Percentiles rank a stretch among this genome's conserved stretches.
phyloP scores from a whole-genome alignment of 2,888 invertebrate genomes.

The Amphimallon solstitiale region DNA sequence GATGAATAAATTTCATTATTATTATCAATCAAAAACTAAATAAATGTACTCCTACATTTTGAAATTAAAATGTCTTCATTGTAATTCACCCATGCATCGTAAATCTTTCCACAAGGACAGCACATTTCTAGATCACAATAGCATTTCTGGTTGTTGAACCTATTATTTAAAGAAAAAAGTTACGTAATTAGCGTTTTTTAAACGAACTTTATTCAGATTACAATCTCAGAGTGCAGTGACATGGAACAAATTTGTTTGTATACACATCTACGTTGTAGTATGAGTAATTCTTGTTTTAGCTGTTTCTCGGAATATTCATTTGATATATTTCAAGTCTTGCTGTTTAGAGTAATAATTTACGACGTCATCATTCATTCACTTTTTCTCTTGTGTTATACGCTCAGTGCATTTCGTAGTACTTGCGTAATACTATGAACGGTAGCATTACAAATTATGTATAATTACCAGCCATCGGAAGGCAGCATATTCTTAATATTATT shows the following conservation, averaged over 20 bases:
- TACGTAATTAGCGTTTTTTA: constrained; percentile 26
- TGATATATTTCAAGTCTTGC: constrained; percentile 22
- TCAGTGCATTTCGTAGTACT: not conserved
- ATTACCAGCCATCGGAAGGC: no score
- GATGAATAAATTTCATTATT: no score
- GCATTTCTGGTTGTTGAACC: constrained; percentile 25
- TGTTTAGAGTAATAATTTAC: constrained; percentile 25
- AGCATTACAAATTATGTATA: no score
- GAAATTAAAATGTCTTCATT: no score
- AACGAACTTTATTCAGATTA: constrained; percentile 11
- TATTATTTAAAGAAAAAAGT: constrained; percentile 19
- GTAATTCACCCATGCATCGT: no score
- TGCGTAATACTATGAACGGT: no score
- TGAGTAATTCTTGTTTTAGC: constrained; percentile 19
- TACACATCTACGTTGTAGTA: not conserved
- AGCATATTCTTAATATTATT: no score
- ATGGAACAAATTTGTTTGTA: constrained; percentile 28
- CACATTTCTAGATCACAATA: constrained; percentile 4
- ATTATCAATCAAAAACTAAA: no score
- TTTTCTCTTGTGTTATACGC: not conserved
- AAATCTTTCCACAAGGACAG: not conserved
- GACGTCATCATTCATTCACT: constrained; percentile 26
- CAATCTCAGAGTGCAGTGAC: constrained; percentile 22
- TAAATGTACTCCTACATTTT: no score
- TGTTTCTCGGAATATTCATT: constrained; percentile 25